Evolutionary conservation across 2,113 vertebrate genomes (phyloP), one percentile per base, ranked within the genome.

Genomic region (Rostratula benghalensis): DNA sequence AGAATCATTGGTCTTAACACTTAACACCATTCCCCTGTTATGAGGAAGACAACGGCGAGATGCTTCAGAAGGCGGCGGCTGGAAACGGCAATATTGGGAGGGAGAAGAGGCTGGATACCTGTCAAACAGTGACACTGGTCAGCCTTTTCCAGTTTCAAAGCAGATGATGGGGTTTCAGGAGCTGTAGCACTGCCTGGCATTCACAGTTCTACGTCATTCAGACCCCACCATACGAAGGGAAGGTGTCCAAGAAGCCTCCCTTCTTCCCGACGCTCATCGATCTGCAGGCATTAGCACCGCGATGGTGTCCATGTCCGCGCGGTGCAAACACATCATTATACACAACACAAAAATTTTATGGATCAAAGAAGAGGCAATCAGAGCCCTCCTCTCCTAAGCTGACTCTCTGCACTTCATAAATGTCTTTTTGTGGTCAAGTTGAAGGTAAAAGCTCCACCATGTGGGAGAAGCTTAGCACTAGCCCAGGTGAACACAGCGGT

Each of bases 371-470:
- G 56, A 78, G 80, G 73, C 11, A 5, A 86, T 92, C 90, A 53
- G 68, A 87, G 80, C 65, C 54, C 53, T 90, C 65, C 83, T 50
- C 39, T 11, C 53, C 78, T 7, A 13, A 53, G 89, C 83, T 35
- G 78, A 23, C 70, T 88, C 88, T 69, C 73, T 1, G 61, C 65
- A 13, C 74, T 92, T 61, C 3, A 50, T 9, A 95, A 81, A 90
- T 41, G 86, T 18, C 89, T 91, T 91, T 83, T 54, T 54, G 94
- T 83, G 96, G 96, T 89, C 95, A 94, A 97, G 92, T 19, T 24
- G 95, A 96, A 90, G 95, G 94, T 93, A 76, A 96, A 97, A 96
- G 92, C 96, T 97, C 94, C 96, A 97, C 95, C 95, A 96, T 89
- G 95, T 91, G 96, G 96, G 95, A 96, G 94, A 97, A 97, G 95